A percentile compares a stretch with the other conserved stretches of the same genome.
Evolutionary conservation across 1,140 invertebrate species (phyloP).

Genomic region (Cataglyphis hispanica): DNA sequence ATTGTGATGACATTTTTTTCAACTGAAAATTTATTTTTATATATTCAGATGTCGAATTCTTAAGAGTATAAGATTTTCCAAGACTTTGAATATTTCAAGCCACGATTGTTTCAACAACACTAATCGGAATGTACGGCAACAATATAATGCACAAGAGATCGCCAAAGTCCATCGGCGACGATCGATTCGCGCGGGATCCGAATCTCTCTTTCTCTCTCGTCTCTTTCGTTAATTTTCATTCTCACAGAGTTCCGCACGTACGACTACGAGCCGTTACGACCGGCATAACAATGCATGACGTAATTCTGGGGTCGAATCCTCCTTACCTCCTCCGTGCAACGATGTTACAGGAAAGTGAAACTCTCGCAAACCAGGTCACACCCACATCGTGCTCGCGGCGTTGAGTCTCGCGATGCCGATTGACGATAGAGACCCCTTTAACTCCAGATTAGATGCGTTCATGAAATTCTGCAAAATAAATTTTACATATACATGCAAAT

Average conservation of each 20-base stretch:
- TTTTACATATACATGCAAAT: neutral
- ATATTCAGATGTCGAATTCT: neutral
- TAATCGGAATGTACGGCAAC: slow-evolving; percentile 13
- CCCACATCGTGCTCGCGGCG: slow-evolving; percentile 84
- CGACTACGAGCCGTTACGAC: slow-evolving; percentile 83
- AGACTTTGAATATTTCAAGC: neutral
- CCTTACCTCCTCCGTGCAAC: slow-evolving; percentile 83
- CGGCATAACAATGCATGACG: slow-evolving; percentile 86
- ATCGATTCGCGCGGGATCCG: slow-evolving; percentile 29
- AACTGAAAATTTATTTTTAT: neutral
- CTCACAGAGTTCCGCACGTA: slow-evolving; percentile 82
- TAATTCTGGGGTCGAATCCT: slow-evolving; percentile 86
- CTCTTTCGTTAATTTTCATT: slow-evolving; percentile 82
- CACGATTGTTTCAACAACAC: neutral
- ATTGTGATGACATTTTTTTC: neutral
- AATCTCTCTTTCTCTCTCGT: slow-evolving; percentile 22
- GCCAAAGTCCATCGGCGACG: slow-evolving; percentile 9
- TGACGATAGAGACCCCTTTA: slow-evolving; percentile 75
- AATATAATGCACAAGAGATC: slow-evolving; percentile 23
- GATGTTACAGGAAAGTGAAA: slow-evolving; percentile 86
- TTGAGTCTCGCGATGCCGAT: slow-evolving; percentile 79
- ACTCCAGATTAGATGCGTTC: slow-evolving; percentile 57
- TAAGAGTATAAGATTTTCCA: neutral
- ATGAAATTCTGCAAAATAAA: slow-evolving; percentile 2
- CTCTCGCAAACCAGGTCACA: slow-evolving; percentile 87